Evolutionary conservation across 23 tunicate genomes (phyloP), one percentile per base, ranked within the genome.

Genomic region (Styela plicata): DNA sequence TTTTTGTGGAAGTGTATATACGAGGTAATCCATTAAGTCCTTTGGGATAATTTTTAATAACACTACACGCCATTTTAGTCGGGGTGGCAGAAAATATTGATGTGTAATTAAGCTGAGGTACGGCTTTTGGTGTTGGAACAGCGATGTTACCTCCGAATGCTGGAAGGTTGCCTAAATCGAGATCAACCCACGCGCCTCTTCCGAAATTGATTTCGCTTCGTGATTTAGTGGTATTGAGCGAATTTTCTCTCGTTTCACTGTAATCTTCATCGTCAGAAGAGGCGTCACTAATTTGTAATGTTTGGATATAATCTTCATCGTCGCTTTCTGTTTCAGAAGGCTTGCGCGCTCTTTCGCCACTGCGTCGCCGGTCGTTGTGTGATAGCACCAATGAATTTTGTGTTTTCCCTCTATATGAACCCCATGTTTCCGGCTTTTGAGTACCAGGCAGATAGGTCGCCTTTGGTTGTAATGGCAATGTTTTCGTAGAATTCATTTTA

Each of bases 191-290:
- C 13, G 31, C 31, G 24, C 81, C 81, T 52, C 37, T 76, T 16
- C 81, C 81, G 64, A 44, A 76, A 25, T 44, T 57, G 65, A 76
- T 52, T 1, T 73, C n/a, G n/a, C 37, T 71, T 20, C 0, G 36
- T 26, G 64, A 27, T 1, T 26, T 25, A 2, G 77, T 36, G 35
- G 3, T 29, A 32, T 36, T 71, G 7, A 13, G 5, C 5, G 34
- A 5, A 1, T 53, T 23, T 5, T 73, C 1, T 0, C n/a, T 44
- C 23, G 52, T 29, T 16, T 30, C 1, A 24, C 36, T 53, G 7
- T 76, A 53, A 16, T 76, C 81, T 53, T 76, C 81, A 24, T 76
- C 81, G 66, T 76, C 81, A 23, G 81, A 76, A 23, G 81, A 76
- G 13, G 81, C 81, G 31, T 76, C 81, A 0, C 81, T 76, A n/a